phyloP scores from a whole-genome alignment of 2,113 vertebrate genomes.

The Pithys albifrons region DNA sequence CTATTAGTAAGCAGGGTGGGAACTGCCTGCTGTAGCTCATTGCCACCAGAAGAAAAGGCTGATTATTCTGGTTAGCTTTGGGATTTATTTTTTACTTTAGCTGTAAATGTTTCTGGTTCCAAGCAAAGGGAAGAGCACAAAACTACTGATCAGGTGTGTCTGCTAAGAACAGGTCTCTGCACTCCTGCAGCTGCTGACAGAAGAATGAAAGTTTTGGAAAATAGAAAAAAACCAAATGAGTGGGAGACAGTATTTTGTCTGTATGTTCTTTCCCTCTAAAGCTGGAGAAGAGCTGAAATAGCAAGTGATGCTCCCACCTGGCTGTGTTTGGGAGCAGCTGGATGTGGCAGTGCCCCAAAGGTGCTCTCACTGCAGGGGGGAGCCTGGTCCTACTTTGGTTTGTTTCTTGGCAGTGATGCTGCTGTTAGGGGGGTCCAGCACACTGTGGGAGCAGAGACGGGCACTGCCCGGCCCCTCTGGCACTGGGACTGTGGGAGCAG shows the following conservation, averaged over 20 bases:
- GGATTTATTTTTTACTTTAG: neutral
- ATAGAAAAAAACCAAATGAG: rapidly evolving
- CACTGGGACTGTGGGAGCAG: neutral
- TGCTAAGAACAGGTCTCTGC: neutral
- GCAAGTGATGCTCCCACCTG: neutral
- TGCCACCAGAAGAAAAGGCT: neutral
- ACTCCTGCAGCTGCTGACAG: neutral
- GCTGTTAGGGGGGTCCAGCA: neutral
- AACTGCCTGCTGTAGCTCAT: neutral
- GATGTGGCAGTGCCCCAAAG: neutral
- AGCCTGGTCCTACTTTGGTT: neutral
- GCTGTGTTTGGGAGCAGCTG: neutral
- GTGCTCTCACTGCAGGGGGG: neutral
- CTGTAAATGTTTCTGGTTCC: neutral
- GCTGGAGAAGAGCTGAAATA: neutral
- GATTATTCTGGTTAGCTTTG: neutral
- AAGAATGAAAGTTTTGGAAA: neutral
- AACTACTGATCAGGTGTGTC: neutral
- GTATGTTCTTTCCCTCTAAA: neutral
- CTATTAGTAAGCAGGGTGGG: neutral
- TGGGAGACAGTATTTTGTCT: neutral
- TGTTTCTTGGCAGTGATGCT: too few species aligned
- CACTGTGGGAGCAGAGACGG: rapidly evolving
- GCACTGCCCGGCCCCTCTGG: neutral
- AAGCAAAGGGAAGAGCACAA: neutral